Conservation (phyloP, 2,888 invertebrate species). For the Drosophila prostipennis region DNA sequence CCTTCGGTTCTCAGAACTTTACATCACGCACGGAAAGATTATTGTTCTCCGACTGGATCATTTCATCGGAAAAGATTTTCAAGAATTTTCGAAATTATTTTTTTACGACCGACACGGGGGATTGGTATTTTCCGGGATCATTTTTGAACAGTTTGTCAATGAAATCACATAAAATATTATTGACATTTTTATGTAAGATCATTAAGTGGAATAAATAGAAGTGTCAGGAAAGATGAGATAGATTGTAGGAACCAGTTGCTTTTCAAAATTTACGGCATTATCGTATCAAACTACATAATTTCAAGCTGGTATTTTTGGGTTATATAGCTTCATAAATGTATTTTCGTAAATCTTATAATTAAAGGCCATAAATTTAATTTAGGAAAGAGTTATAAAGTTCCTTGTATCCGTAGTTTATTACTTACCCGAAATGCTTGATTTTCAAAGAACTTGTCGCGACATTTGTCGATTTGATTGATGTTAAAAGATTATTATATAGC, state of each 20-base stretch:
- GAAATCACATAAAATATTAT: slow-evolving; percentile 44
- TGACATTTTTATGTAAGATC: slow-evolving; percentile 54
- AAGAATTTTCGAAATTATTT: neutral
- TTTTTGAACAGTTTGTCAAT: slow-evolving; percentile 25
- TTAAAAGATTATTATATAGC: neutral
- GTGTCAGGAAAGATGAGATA: neutral
- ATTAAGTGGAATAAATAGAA: slow-evolving; percentile 39
- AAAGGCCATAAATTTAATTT: neutral
- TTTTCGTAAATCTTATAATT: neutral
- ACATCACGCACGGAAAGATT: slow-evolving; percentile 15
- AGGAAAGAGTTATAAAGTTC: neutral
- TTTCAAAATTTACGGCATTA: no score
- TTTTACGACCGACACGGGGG: slow-evolving; percentile 2
- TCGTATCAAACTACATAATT: neutral
- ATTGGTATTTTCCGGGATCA: slow-evolving; percentile 24
- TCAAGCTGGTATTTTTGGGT: no score
- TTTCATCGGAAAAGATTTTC: neutral
- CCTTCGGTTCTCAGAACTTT: slow-evolving; percentile 27
- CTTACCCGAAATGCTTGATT: neutral
- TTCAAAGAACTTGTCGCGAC: neutral
- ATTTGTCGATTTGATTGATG: neutral
- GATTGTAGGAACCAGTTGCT: neutral
- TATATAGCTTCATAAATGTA: neutral
- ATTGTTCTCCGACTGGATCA: slow-evolving; percentile 6
- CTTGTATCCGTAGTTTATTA: neutral